Evolutionary conservation across 30 jellyfish, hydroid and myxozoan genomes (phyloP), one percentile per base, ranked within the genome.

Genomic region (Sanderia malayensis): DNA sequence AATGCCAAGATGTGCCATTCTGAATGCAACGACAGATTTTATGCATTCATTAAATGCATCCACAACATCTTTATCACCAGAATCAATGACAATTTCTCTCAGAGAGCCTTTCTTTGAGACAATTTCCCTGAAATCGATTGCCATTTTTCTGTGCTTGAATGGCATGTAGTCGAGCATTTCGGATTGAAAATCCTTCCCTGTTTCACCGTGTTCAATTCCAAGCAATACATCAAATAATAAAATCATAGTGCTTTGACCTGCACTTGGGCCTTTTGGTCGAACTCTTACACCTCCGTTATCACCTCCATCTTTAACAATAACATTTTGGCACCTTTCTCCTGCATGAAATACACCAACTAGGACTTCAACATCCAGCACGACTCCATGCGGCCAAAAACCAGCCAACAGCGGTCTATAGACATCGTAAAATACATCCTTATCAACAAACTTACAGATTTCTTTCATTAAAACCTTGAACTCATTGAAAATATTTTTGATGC

Each of bases 351-450:
- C 13, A 6, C 52, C 13, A 37, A 4, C 52, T 37, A 37, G 6
- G 6, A 4, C 52, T 37, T 37, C n/a, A n/a, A n/a, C n/a, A n/a
- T 61, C 31, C 17, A 74, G 31, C 24, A 62, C 37, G 9, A 76
- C 58, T 11, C 88, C 88, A 45, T 76, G 55, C 6, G 88, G 88
- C 88, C 88, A 76, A 52, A 76, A 76, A 6, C 88, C 88, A 29
- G 70, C 55, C 22, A 76, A 46, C 21, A 76, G 24, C 3, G 88
- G 88, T 22, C 88, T 53, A 24, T 76, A 76, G 20, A 76, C 62
- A 46, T 76, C 74, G 63, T 76, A 76, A 46, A 76, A 76, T 8
- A 45, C 20, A 7, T 76, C 88, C 31, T 34, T 32, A 31, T 76
- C 88, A 26, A 76, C 88, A 4, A 26, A 34, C 0, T 61, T 47